These are phyloP conservation scores for Clarias batrachus DNA, from an alignment of 2,113 vertebrate genomes.

Conservation along the genomic window DNA sequence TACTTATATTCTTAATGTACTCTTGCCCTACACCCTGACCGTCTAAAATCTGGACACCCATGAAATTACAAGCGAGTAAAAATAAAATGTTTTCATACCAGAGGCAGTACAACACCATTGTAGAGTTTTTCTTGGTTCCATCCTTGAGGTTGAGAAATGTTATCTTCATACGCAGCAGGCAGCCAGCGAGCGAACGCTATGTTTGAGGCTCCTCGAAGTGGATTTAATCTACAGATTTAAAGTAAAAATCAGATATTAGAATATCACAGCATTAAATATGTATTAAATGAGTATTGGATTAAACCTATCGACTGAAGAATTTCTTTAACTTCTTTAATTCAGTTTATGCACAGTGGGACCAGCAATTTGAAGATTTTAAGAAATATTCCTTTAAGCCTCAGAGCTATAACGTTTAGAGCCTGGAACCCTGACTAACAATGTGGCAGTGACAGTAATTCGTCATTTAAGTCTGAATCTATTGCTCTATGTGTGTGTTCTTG, in stretches of 20 bases:
- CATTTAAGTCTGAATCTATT: background rate
- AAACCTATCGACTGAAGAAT: background rate
- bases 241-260: background rate
- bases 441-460: background rate
- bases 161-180: constrained; percentile 69
- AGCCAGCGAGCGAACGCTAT: constrained; percentile 68
- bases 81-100: constrained; percentile 61
- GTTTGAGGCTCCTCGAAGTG: constrained; percentile 72
- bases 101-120: constrained; percentile 70
- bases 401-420: no score
- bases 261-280: background rate
- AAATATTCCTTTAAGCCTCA: no score
- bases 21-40: background rate
- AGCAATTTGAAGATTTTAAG: background rate
- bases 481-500: background rate
- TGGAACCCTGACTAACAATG: background rate
- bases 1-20: background rate
- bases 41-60: background rate
- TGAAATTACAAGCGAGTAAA: background rate
- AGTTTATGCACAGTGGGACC: background rate
- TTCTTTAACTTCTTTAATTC: background rate
- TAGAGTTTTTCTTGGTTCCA: constrained; percentile 53
- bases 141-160: constrained; percentile 65
- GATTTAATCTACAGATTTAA: constrained; percentile 58
- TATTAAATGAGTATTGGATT: background rate